A percentile compares a stretch with the other conserved stretches of the same genome.
phyloP scores from a whole-genome alignment of 2,797 vertebrate species.

The Crocodylus rhombifer region DNA sequence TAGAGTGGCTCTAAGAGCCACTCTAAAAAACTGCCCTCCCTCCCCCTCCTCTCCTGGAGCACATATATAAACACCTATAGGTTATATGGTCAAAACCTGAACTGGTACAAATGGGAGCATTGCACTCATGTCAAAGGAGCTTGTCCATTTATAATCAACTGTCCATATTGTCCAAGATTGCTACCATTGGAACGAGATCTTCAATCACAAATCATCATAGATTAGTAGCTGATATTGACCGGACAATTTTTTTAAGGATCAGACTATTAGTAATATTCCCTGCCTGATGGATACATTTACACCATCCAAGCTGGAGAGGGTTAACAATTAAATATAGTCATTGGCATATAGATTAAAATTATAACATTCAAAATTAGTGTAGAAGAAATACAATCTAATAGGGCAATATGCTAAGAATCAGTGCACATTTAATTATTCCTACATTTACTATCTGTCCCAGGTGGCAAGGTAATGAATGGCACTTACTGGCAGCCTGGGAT shows the following conservation, averaged over 20 bases:
- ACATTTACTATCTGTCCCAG: background rate
- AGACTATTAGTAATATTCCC: fast-evolving
- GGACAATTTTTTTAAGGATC: background rate
- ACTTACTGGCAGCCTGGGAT: no score
- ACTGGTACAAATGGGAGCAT: background rate
- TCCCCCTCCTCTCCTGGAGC: no score
- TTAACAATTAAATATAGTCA: background rate
- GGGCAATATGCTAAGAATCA: background rate
- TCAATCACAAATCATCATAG: background rate
- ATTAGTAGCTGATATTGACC: background rate
- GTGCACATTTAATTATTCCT: background rate
- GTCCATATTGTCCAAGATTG: no score
- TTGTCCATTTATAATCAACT: background rate
- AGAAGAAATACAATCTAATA: background rate
- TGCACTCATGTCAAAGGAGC: background rate
- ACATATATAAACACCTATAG: no score
- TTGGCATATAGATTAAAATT: background rate
- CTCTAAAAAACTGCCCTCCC: no score
- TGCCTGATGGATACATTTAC: background rate
- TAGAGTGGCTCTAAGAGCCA: no score
- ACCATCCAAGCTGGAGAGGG: background rate
- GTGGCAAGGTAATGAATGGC: no score
- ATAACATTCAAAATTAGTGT: background rate
- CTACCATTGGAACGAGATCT: background rate
- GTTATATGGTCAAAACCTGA: background rate